Conservation (phyloP, 2,888 invertebrate genomes). For the Melanostoma scalare region DNA sequence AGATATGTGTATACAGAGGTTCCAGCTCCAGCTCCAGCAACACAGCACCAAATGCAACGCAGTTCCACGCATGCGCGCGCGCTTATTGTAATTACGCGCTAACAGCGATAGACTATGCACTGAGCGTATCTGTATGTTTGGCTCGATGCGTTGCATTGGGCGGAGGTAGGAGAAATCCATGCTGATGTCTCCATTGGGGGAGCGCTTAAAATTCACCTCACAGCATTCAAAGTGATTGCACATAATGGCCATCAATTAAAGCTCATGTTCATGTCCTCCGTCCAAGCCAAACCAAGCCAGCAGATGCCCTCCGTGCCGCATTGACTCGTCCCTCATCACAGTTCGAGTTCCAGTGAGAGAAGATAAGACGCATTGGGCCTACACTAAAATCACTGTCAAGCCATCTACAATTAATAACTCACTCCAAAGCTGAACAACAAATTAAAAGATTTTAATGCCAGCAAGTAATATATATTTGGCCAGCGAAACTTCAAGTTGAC, state of each 20-base stretch:
- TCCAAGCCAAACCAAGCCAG: constrained; percentile 33
- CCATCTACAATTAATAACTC: constrained; percentile 72
- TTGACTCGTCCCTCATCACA: not conserved
- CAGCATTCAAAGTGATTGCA: constrained; percentile 74
- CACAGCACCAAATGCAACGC: constrained; percentile 67
- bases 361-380: constrained; percentile 71
- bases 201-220: constrained; percentile 73
- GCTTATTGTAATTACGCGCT: constrained; percentile 73
- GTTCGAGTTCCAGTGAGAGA: constrained; percentile 5
- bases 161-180: constrained; percentile 37
- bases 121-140: constrained; percentile 30
- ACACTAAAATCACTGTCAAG: constrained; percentile 71
- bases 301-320: constrained; percentile 8
- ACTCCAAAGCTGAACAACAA: constrained; percentile 72
- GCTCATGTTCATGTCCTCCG: constrained; percentile 73
- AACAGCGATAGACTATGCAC: constrained; percentile 69
- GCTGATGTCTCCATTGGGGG: constrained; percentile 73
- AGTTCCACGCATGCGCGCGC: constrained; percentile 72
- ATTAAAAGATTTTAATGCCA: constrained; percentile 73
- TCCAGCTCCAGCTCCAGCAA: constrained; percentile 28
- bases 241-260: constrained; percentile 73
- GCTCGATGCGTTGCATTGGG: constrained; percentile 2
- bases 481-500: constrained; percentile 63
- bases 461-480: constrained; percentile 68
- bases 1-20: constrained; percentile 47